Base-by-base conservation (phyloP, 2,113 vertebrate genomes). In the Parus major region DNA sequence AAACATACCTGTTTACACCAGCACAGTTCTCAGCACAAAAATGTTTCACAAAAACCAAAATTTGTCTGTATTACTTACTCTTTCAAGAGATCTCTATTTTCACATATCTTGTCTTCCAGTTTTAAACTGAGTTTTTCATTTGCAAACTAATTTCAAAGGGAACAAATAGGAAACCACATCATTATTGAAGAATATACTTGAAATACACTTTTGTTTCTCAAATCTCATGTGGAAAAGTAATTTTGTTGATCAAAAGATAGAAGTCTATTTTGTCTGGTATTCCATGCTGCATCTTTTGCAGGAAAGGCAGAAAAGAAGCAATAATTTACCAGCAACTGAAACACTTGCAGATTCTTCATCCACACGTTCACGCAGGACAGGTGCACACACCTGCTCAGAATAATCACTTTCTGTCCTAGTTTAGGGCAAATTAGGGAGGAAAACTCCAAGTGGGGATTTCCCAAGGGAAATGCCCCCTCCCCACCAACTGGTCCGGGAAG, bases 121-220 rank as follows among this genome's bases (percentile, higher is more conserved):
- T 99, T 99, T 89, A 99, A 97, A 95, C 98, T 98, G 63, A 99
- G 98, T 93, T 97, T 98, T 98, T 99, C 98, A 97, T 99, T 99
- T 98, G 98, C 98, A 98, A 99, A 98, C 98, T 99, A 95, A 75
- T 97, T 96, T 70, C 65, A 56, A 61, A 92, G 90, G 95, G 36
- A 92, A 70, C 36, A 95, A 76, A 68, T 39, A 96, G 8, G 91
- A 95, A 59, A 91, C 4, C 52, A 69, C 56, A 92, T 20, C 14
- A 15, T 97, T 97, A 96, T 10, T 82, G 52, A 93, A 97, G 91
- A 77, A 71, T 21, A 31, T 2, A 65, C 20, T n/a, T 35, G 56
- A 85, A 83, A 66, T 52, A 41, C 7, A 46, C 18, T 46, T 79
- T 49, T 14, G 42, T 31, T 78, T 85, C 23, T 52, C 28, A 84